Base-by-base conservation (phyloP, 2,113 vertebrate genomes). In the Gobiocypris rarus region DNA sequence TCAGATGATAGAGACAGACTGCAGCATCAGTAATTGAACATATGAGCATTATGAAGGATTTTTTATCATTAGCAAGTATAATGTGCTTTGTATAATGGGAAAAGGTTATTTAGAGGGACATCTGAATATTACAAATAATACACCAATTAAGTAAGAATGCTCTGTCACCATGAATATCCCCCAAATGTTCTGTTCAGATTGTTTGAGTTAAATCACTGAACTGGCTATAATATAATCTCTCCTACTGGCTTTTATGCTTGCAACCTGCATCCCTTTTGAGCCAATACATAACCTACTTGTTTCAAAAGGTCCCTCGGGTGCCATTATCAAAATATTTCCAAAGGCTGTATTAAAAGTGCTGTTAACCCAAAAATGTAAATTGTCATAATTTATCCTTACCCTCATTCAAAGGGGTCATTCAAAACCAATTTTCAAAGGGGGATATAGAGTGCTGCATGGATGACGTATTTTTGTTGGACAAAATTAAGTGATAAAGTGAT, bases 1-100 rank as follows among this genome's bases (percentile, higher is more conserved):
- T 89, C 41, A 71, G 58, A 86, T 84, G 34, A 78, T 87, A 48
- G 31, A 22, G 48, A 75, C 17, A 5, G 28, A 58, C 74, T 34
- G 52, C 28, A 76, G 52, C n/a, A 61, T 26, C 38, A 45, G 56
- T 79, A 45, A 28, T 28, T 79, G 56, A 63, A 63, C 54, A 28
- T 79, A 24, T 10, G 3, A 45, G 76, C 58, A 1, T 41, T 79
- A 26, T 63, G 24, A 45, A 28, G n/a, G 19, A 77, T 79, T 78
- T 58, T 69, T 73, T 69, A 38, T 73, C 8, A 3, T 43, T 22
- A 41, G 38, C 9, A 45, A 45, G 45, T 52, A 52, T 75, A 45
- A 22, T 22, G 5, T 50, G 24, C 15, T 50, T 31, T 65, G 26
- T 80, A 31, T 13, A n/a, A n/a, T n/a, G 5, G 11, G 24, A 31